Base-by-base conservation (phyloP, 2,888 invertebrate genomes). In the Steromphala cineraria region DNA sequence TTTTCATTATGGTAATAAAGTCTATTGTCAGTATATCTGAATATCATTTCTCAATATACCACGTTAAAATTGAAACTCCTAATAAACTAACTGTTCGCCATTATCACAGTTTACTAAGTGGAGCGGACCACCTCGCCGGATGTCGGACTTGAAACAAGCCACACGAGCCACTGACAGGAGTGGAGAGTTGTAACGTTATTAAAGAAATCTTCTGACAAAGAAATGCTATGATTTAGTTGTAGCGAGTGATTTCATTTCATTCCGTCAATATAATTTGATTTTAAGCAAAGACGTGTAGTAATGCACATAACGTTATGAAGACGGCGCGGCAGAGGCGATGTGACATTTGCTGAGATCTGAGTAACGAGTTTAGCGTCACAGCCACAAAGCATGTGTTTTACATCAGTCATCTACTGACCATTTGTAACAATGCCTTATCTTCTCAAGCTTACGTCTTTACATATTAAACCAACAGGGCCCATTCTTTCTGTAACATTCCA, bases 131-230 rank as follows among this genome's bases (percentile, higher is more conserved):
- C 46, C 46, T 46, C 10, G 46, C 13, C 46, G 5, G 46, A 46
- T 46, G 46, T 5, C 46, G 10, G 13, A 10, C 28, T 31, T 62
- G 62, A 62, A 28, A 62, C 28, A 62, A 62, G 62, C 62, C 62
- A 62, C 28, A 24, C 28, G 24, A 10, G 13, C 62, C 62, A 13
- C 15, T 62, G 62, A 62, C 62, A 62, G 62, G 28, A 28, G 62
- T 21, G 4, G 62, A 62, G 62, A 52, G 52, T 53, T 15, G 21
- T 75, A 75, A 75, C 75, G 24, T 21, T 21, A 52, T 75, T 52
- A 75, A 40, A 52, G 24, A 52, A 52, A 75, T 75, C 40, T 75
- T 75, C 52, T 75, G 75, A 75, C 75, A 75, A 52, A 75, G 52
- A 75, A 75, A 40, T 24, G 52, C 52, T 52, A 52, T 75, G 75